Evolutionary conservation across 2,888 invertebrate genomes (phyloP).

Genomic region (Tineola bisselliella): DNA sequence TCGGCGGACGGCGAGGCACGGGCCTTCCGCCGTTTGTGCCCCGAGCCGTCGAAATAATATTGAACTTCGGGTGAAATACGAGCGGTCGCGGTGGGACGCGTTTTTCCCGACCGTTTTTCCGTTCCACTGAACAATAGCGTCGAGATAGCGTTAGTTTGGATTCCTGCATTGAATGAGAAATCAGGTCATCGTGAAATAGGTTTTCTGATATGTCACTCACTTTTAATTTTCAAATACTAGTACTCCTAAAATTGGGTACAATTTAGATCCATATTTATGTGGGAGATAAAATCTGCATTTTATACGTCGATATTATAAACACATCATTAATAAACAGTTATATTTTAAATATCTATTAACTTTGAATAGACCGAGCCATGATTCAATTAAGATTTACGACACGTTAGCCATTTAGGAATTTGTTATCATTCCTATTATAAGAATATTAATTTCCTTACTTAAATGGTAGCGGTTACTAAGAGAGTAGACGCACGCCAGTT

Average conservation of each 20-base stretch:
- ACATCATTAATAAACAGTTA: not conserved
- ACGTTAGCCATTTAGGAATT: not conserved
- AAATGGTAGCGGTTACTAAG: not conserved
- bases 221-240: too few relatives aligned
- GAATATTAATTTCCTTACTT: constrained; percentile 8
- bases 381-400: constrained; percentile 8
- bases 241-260: too few relatives aligned
- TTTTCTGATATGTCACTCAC: not conserved
- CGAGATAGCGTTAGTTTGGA: constrained; percentile 14
- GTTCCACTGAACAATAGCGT: constrained; percentile 53
- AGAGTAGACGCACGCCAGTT: constrained; percentile 14
- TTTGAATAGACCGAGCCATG: not conserved
- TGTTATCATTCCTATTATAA: not conserved
- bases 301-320: not conserved
- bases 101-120: constrained; percentile 59
- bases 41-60: constrained; percentile 62
- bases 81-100: constrained; percentile 50
- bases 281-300: too few relatives aligned
- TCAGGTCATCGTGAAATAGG: constrained; percentile 9
- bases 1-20: constrained; percentile 40
- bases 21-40: constrained; percentile 56
- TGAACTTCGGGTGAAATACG: constrained; percentile 64
- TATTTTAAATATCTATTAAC: not conserved
- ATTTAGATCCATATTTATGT: too few relatives aligned
- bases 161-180: not conserved